Evolutionary conservation across 1,140 invertebrate species (phyloP), one percentile per base, ranked within the genome.

Genomic region (Lasioglossum albipes): DNA sequence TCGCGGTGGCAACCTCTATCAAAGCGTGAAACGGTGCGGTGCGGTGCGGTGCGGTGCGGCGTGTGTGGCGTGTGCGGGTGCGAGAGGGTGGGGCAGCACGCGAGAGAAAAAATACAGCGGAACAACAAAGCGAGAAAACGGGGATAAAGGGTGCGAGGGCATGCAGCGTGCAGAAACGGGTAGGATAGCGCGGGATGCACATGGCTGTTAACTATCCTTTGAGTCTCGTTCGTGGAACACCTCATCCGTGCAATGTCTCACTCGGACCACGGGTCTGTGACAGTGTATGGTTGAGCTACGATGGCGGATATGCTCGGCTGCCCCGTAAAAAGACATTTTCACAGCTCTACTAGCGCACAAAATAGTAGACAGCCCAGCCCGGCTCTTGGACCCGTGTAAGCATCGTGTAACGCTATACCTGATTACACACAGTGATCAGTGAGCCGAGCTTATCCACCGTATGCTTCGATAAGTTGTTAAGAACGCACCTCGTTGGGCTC

Each of bases 341-440:
- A 78, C 86, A 82, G 82, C 66, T 86, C 74, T 66, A 65, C 75
- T 84, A 65, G 79, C 70, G 73, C 61, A 54, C 74, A 85, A 88
- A 89, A 87, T 69, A 76, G 86, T 75, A 36, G 64, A 79, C 65
- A 72, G 36, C 2, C 2, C 4, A 69, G 65, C 61, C 80, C 69
- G 71, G 84, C 75, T 79, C 69, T 41, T 57, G 71, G 75, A 75
- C 52, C 83, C 84, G 80, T 85, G 84, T 85, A 81, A 85, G 77
- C 79, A 75, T 81, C 82, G 80, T 75, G 73, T 79, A 82, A 79
- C 81, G 78, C 70, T 45, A 89, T 87, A 89, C 75, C 80, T 87
- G 89, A 90, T 90, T 89, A 90, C 79, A 77, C 88, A 84, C 79
- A 78, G 69, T 90, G 86, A 84, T 76, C 87, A 88, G 61, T 85